Conservation (phyloP, 2,888 invertebrate species). For the Xestia xanthographa region DNA sequence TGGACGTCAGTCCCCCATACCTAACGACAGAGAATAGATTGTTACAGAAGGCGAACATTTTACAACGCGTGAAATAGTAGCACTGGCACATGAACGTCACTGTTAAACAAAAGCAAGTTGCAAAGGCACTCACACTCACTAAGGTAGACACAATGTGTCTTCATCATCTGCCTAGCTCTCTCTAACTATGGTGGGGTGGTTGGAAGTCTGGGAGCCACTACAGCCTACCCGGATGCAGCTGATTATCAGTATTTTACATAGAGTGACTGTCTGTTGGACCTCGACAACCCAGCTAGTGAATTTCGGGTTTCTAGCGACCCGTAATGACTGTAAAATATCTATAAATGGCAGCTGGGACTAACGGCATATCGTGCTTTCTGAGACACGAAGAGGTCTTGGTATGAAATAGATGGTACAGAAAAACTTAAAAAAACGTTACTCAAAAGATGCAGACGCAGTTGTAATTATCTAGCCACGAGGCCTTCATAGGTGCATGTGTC, state of each 20-base stretch:
- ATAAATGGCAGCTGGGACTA: background rate
- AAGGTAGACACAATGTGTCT: background rate
- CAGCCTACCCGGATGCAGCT: background rate
- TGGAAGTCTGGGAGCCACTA: background rate
- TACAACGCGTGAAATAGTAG: background rate
- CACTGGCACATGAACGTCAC: background rate
- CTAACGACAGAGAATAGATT: background rate
- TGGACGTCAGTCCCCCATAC: constrained; percentile 23
- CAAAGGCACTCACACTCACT: background rate
- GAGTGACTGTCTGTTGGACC: too few species aligned
- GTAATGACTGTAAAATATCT: background rate
- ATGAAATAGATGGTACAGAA: background rate
- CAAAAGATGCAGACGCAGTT: too few species aligned
- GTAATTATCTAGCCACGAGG: background rate
- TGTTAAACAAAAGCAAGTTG: background rate
- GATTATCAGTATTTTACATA: background rate
- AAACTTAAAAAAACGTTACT: background rate
- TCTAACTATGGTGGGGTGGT: background rate
- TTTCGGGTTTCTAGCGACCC: background rate
- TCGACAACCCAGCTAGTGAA: background rate
- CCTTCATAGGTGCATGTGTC: background rate
- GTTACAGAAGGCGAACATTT: background rate
- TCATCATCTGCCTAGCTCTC: background rate
- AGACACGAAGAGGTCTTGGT: background rate
- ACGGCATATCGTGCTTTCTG: background rate